Evolutionary conservation across 2,113 vertebrate species (phyloP).

Genomic region (Gambusia affinis): DNA sequence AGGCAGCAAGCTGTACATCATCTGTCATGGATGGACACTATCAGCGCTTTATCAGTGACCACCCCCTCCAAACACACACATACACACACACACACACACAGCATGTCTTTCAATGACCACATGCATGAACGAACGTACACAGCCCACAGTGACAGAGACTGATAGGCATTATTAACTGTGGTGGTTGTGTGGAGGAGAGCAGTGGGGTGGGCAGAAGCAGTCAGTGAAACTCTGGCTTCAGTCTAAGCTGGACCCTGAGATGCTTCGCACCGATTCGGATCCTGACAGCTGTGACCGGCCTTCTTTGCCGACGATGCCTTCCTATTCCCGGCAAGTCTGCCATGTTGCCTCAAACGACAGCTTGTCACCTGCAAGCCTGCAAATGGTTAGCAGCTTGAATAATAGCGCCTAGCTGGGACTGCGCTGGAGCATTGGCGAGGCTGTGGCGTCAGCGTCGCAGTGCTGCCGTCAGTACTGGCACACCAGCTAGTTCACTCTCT

Average conservation of each 20-base stretch:
- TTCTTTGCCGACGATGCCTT: slow-evolving; percentile 24
- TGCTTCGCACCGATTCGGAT: slow-evolving; percentile 33
- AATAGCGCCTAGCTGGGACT: not conserved
- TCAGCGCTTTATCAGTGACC: slow-evolving; percentile 80
- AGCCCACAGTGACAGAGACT: slow-evolving; percentile 68
- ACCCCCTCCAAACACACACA: slow-evolving; percentile 32
- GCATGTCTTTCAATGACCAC: slow-evolving; percentile 57
- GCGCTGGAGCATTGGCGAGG: no score
- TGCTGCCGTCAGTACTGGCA: no score
- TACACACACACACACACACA: slow-evolving; percentile 34
- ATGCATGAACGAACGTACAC: slow-evolving; percentile 67
- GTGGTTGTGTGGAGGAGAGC: slow-evolving; percentile 31
- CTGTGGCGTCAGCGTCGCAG: no score
- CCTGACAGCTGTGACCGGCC: slow-evolving; percentile 38
- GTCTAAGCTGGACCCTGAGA: slow-evolving; percentile 43
- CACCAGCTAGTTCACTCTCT: no score
- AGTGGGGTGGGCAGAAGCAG: slow-evolving; percentile 5
- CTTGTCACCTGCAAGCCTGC: not conserved
- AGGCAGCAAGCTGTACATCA: slow-evolving; percentile 83
- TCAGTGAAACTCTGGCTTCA: slow-evolving; percentile 37
- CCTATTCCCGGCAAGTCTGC: not conserved
- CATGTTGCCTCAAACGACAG: slow-evolving; percentile 2
- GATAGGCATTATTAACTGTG: slow-evolving; percentile 73
- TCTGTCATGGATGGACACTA: slow-evolving; percentile 79
- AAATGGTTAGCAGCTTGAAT: not conserved